Base-by-base conservation (phyloP, 2,797 vertebrate species). In the Choloepus didactylus region DNA sequence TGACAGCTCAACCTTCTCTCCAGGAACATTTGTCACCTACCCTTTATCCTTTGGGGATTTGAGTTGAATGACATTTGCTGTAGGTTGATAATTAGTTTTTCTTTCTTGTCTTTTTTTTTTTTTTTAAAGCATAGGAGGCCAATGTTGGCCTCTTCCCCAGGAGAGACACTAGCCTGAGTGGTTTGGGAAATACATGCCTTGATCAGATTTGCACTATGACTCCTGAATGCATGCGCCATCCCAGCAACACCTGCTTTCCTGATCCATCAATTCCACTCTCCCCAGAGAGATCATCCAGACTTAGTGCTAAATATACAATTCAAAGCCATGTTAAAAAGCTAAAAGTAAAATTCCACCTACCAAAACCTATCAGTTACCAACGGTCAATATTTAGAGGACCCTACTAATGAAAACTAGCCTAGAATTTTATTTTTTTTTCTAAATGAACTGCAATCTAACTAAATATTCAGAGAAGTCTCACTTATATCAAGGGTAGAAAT, bases 21-120 rank as follows among this genome's bases (percentile, higher is more conserved):
- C 92, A 96, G 97, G 96, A 98, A 97, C 93, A 98, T 97, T 97
- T 89, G 96, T 98, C 97, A 98, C 96, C 94, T 97, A 95, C 1
- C 69, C 82, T 90, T 94, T 98, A 95, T 97, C 96, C 98, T 97
- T 95, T 16, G 97, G 98, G 98, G 98, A 98, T 97, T 97, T 98
- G 77, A 91, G 76, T 6, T 98, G 97, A 98, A 98, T 98, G 97
- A 98, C 93, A 91, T 98, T 97, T 97, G 97, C 95, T 97, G 89
- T 94, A 97, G 97, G 95, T 95, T 98, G 98, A 98, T 98, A 98
- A 98, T 98, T 97, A 98, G 95, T 96, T 98, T 98, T 96, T 97
- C 97, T 96, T 94, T 92, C 38, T 35, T 49, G 46, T 49, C 46
- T 49, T 49, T 49, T 88, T 72, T 69, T 14, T 88, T 60, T 62